Percentiles rank a stretch among this genome's conserved stretches.
phyloP scores from a whole-genome alignment of 2,888 invertebrate species.

The Argyresthia goedartella region DNA sequence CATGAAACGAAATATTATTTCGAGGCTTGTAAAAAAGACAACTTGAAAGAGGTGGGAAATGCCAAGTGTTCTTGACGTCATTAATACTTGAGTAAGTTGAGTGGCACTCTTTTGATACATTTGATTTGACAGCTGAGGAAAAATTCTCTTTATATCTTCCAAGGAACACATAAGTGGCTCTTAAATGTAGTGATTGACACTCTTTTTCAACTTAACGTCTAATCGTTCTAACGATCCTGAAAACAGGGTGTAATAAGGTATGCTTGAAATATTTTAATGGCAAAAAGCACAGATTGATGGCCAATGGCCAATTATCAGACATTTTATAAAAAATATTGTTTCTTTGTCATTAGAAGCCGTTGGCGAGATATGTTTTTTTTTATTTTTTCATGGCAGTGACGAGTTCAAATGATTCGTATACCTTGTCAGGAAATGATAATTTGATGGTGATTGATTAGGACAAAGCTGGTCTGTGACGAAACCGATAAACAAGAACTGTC shows the following conservation, averaged over 20 bases:
- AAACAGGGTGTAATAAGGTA: neutral
- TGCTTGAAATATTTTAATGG: neutral
- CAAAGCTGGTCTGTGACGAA: no score
- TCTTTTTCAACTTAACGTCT: neutral
- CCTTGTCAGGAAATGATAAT: no score
- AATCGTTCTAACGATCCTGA: neutral
- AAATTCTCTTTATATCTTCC: constrained; percentile 8
- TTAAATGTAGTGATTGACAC: constrained; percentile 1
- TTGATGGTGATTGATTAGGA: no score
- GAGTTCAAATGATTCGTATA: no score
- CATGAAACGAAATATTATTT: neutral
- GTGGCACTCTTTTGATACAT: constrained; percentile 52
- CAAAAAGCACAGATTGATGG: no score
- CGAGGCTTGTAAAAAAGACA: no score
- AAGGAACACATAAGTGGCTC: neutral
- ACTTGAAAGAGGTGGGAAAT: constrained; percentile 25
- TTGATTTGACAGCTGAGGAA: constrained; percentile 21
- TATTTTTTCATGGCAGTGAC: no score
- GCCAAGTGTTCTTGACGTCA: constrained; percentile 28
- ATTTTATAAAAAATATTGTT: no score
- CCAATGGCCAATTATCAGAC: no score
- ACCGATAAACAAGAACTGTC: no score
- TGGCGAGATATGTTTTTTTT: no score
- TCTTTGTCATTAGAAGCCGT: no score
- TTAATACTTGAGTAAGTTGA: constrained; percentile 31